These are phyloP conservation scores for Athetis lepigone DNA, from an alignment of 2,888 invertebrate genomes.

Conservation along the genomic window DNA sequence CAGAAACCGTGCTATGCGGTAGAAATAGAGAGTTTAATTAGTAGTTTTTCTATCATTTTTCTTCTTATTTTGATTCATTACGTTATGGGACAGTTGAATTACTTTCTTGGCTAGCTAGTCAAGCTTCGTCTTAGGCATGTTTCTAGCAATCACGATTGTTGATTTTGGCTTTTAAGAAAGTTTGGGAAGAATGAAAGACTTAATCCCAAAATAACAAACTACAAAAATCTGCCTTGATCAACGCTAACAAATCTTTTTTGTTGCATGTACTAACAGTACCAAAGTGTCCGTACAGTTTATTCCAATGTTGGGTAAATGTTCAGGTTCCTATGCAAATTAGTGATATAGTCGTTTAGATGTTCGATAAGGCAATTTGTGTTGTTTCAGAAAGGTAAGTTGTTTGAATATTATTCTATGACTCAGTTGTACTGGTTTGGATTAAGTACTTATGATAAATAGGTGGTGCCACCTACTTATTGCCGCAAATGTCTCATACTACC, in stretches of 20 bases:
- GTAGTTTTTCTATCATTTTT: too few species aligned
- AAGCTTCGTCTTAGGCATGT: too few species aligned
- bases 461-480: slow-evolving; percentile 3
- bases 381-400: slow-evolving; percentile 29
- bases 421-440: slow-evolving; percentile 35
- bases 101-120: too few species aligned
- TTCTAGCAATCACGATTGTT: too few species aligned
- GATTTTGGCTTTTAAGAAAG: too few species aligned
- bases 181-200: too few species aligned
- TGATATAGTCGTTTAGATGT: slow-evolving; percentile 35
- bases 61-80: too few species aligned
- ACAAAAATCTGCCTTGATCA: too few species aligned
- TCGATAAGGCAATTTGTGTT: slow-evolving; percentile 46
- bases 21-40: too few species aligned
- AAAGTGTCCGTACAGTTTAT: slow-evolving; percentile 20
- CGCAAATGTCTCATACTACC: background rate
- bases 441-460: background rate
- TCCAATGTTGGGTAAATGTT: slow-evolving; percentile 41
- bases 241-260: background rate
- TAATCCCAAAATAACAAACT: too few species aligned
- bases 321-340: slow-evolving; percentile 46
- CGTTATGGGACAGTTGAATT: too few species aligned
- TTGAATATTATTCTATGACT: slow-evolving; percentile 43
- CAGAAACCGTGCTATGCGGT: too few species aligned
- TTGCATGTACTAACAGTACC: slow-evolving; percentile 29